These are phyloP conservation scores for Nylanderia fulva DNA, from an alignment of 1,140 invertebrate genomes.

Conservation along the genomic window DNA sequence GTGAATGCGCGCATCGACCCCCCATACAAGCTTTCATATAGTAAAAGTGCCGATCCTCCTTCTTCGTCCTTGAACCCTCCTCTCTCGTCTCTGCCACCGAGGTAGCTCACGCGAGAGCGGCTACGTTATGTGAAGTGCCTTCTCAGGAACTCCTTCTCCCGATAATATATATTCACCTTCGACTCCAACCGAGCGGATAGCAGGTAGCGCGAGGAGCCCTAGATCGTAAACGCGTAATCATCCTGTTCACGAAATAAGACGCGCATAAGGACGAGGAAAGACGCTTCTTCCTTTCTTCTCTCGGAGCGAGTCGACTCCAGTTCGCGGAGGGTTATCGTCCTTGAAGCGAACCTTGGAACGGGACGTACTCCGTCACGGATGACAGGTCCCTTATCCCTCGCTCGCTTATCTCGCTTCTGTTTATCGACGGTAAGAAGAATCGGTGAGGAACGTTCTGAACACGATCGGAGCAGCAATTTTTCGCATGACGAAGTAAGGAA, in stretches of 20 bases:
- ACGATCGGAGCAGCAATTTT: constrained; percentile 13
- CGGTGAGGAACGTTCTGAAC: not conserved
- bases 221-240: constrained; percentile 74
- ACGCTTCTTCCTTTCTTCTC: not conserved
- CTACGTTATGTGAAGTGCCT: constrained; percentile 29
- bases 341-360: constrained; percentile 58
- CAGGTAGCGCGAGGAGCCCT: constrained; percentile 63
- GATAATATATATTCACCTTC: constrained; percentile 56
- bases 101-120: constrained; percentile 48
- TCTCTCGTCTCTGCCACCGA: not conserved
- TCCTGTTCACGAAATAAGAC: constrained; percentile 61
- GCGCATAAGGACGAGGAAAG: constrained; percentile 17
- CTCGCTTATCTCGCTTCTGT: constrained; percentile 54
- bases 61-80: constrained; percentile 70
- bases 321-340: constrained; percentile 64
- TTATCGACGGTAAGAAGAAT: constrained; percentile 34
- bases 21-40: constrained; percentile 63
- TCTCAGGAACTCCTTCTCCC: constrained; percentile 32
- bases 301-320: constrained; percentile 28
- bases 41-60: constrained; percentile 61
- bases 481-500: not conserved
- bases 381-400: constrained; percentile 55
- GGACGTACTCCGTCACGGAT: constrained; percentile 68
- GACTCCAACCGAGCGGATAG: constrained; percentile 34
- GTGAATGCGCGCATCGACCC: constrained; percentile 52